These are phyloP conservation scores for Diarsia dahlii DNA, from an alignment of 2,888 invertebrate genomes.

Conservation along the genomic window DNA sequence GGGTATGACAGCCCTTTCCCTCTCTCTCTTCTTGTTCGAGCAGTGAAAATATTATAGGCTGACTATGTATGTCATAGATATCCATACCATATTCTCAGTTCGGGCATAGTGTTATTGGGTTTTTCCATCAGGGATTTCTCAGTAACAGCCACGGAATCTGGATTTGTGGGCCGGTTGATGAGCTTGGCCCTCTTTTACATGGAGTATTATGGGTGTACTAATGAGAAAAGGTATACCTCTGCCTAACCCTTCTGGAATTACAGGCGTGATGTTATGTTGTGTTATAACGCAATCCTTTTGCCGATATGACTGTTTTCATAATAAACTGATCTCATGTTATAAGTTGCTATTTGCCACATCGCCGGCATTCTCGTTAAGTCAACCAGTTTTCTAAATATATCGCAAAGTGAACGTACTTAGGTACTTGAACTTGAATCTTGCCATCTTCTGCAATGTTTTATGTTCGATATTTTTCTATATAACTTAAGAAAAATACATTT, in stretches of 20 bases:
- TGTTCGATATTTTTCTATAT: no score
- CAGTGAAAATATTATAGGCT: neutral
- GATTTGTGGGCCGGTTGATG: no score
- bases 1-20: neutral
- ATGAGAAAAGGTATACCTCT: no score
- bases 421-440: conserved; percentile 26
- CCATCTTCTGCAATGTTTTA: conserved; percentile 3
- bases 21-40: neutral
- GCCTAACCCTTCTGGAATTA: no score
- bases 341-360: neutral
- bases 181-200: no score
- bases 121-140: no score
- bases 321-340: neutral
- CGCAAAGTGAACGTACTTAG: conserved; percentile 41
- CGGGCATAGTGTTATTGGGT: no score
- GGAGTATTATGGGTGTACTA: no score
- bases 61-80: neutral
- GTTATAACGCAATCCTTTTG: neutral
- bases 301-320: neutral
- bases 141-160: no score
- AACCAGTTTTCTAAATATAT: conserved; percentile 60
- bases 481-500: no score
- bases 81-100: no score
- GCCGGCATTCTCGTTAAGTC: neutral
- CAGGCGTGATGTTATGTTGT: no score